Evolutionary conservation across 2,113 vertebrate genomes (phyloP), one percentile per base, ranked within the genome.

Genomic region (Pollachius pollachius): DNA sequence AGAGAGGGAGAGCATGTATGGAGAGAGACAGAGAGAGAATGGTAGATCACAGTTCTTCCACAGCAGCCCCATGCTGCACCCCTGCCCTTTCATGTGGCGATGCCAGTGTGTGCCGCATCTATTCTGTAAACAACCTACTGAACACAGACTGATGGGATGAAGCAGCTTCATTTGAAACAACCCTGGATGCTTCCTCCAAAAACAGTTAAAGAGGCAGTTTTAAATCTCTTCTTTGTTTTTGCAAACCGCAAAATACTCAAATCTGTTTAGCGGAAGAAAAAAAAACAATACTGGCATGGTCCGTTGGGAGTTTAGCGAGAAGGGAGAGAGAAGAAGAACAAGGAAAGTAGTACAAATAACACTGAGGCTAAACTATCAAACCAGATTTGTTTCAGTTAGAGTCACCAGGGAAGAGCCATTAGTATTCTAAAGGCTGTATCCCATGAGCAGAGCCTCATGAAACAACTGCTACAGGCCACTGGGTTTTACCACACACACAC

Each of bases 301-400:
- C 85, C 81, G 79, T 21, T 77, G 88, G 88, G 87, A 88, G 65
- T 64, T 64, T 27, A 30, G 25, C 59, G 30, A 71, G 19, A 73
- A 4, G 56, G 15, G 56, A 15, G 19, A 62, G 57, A 70, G 52
- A 16, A 73, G 52, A 78, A 75, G 71, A 71, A 77, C 81, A 76
- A 70, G 67, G n/a, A 74, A 86, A 85, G 70, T 72, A 78, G 65
- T 75, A 84, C 78, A 89, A 91, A 88, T 84, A 87, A 86, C 73
- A 80, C 65, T 89, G 77, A 85, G 52, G 58, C 69, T 85, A 71
- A 85, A 83, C 83, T 81, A 88, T 90, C 88, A 90, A 87, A 90
- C 80, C 72, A 74, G 58, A 88, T 82, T 83, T 88, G 86, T 79
- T 83, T 68, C 69, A 83, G 77, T 86, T 85, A 74, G 63, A 78